Percentiles rank a stretch among this genome's conserved stretches.
Conservation (phyloP, 2,888 invertebrate species). For the Drosophila acutilabella region DNA sequence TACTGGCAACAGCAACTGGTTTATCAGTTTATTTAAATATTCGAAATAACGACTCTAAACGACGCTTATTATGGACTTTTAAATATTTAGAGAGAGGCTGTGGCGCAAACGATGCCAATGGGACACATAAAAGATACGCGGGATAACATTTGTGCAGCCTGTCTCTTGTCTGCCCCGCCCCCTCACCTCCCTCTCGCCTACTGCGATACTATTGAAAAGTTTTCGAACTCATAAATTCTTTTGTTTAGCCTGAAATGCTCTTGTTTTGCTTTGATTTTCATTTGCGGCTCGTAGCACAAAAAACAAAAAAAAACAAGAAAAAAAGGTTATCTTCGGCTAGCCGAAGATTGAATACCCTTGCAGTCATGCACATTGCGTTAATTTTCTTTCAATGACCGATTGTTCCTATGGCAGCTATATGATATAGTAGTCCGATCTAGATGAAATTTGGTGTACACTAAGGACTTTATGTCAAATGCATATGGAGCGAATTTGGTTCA, state of each 20-base stretch:
- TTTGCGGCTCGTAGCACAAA: conserved; percentile 46
- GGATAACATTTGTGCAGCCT: conserved; percentile 1
- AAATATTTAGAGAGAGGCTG: conserved; percentile 60
- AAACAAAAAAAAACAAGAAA: conserved; percentile 30
- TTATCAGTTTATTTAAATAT: conserved; percentile 52
- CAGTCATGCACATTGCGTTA: too few species aligned
- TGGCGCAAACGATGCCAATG: conserved; percentile 62
- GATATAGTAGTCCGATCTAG: too few species aligned
- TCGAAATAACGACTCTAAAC: conserved; percentile 52
- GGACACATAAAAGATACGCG: conserved; percentile 68
- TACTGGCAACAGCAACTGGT: conserved; percentile 46
- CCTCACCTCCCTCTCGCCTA: not conserved
- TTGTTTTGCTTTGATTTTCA: conserved; percentile 58
- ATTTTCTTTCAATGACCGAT: too few species aligned
- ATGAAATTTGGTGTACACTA: too few species aligned
- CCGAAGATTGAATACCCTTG: too few species aligned
- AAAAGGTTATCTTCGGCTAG: too few species aligned
- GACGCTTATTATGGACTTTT: conserved; percentile 70
- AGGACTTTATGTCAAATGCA: too few species aligned
- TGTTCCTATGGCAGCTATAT: too few species aligned
- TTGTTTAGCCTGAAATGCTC: conserved; percentile 53
- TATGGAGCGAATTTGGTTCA: too few species aligned
- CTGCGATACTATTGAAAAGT: conserved; percentile 55
- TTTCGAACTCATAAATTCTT: conserved; percentile 74
- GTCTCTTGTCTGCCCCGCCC: not conserved